Conservation (phyloP, 2,797 vertebrate genomes). For the Gallinago nigripennis region DNA sequence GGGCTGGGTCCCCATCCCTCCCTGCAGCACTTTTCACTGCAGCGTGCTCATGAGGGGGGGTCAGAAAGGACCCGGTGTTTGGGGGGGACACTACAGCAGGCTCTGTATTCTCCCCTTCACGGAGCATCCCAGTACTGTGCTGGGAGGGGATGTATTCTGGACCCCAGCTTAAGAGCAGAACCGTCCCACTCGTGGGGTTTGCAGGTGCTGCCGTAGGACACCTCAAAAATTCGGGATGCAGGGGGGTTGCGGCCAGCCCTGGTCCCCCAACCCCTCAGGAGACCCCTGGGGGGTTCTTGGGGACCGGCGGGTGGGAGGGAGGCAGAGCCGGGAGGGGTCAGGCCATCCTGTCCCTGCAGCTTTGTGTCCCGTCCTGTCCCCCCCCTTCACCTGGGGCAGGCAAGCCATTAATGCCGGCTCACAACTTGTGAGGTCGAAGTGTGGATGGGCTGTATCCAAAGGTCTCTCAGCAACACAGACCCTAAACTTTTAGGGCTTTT, state of each 20-base stretch:
- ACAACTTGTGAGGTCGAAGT: constrained; percentile 77
- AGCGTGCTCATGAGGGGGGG: accelerated
- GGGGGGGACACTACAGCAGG: accelerated
- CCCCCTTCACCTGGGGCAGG: neutral
- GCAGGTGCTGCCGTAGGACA: neutral
- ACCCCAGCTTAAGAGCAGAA: neutral
- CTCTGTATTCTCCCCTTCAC: neutral
- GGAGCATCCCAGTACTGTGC: neutral
- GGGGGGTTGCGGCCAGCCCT: neutral
- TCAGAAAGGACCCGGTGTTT: accelerated
- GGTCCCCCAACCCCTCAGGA: neutral
- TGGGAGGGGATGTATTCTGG: accelerated
- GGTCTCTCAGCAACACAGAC: constrained; percentile 72
- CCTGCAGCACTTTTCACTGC: neutral
- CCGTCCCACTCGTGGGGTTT: accelerated
- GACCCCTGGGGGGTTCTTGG: too few relatives aligned
- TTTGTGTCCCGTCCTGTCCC: neutral
- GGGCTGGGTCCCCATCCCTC: neutral
- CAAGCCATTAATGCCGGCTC: neutral
- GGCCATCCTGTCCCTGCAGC: neutral
- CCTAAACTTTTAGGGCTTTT: constrained; percentile 73
- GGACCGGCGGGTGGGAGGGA: neutral
- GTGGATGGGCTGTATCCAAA: constrained; percentile 24
- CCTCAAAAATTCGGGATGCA: neutral
- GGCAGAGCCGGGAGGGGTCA: neutral